These are phyloP conservation scores for Aphaenogaster rudis DNA, from an alignment of 1,140 invertebrate genomes.

Conservation along the genomic window DNA sequence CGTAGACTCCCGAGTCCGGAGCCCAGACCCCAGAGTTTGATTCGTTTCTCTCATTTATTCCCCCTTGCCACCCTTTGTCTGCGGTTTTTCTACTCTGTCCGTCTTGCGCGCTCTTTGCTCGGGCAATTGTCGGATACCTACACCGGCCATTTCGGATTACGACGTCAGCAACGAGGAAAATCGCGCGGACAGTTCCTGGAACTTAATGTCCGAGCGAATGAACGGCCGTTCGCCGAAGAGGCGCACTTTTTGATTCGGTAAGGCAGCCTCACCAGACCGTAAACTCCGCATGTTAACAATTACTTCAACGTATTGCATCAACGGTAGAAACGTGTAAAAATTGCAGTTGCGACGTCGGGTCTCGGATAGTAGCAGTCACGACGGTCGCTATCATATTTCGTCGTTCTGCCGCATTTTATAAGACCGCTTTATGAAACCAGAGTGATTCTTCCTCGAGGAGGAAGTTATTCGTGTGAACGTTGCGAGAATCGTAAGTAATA, in stretches of 20 bases:
- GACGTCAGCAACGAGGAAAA: slow-evolving; percentile 42
- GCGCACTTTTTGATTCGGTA: neutral
- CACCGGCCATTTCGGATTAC: slow-evolving; percentile 23
- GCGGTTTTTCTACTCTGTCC: neutral
- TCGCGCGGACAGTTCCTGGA: neutral
- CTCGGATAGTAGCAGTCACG: neutral
- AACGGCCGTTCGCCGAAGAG: neutral
- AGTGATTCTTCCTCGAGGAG: slow-evolving; percentile 9
- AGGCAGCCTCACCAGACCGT: neutral
- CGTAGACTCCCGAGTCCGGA: neutral
- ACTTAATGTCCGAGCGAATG: neutral
- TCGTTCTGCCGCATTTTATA: slow-evolving; percentile 27
- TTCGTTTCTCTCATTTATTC: slow-evolving; percentile 16
- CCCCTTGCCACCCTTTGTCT: neutral
- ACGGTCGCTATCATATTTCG: slow-evolving; percentile 24
- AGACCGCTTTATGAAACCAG: neutral
- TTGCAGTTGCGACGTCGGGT: neutral
- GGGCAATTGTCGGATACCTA: neutral
- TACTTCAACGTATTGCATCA: neutral
- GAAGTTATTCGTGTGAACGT: slow-evolving; percentile 31
- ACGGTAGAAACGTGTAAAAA: neutral
- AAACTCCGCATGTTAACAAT: neutral
- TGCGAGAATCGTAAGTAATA: slow-evolving; percentile 12
- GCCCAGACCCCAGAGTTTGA: neutral
- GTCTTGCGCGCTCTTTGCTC: neutral